Percentiles rank a stretch among this genome's conserved stretches.
Evolutionary conservation across 1,140 invertebrate genomes (phyloP).

Genomic region (Argopecten irradians): DNA sequence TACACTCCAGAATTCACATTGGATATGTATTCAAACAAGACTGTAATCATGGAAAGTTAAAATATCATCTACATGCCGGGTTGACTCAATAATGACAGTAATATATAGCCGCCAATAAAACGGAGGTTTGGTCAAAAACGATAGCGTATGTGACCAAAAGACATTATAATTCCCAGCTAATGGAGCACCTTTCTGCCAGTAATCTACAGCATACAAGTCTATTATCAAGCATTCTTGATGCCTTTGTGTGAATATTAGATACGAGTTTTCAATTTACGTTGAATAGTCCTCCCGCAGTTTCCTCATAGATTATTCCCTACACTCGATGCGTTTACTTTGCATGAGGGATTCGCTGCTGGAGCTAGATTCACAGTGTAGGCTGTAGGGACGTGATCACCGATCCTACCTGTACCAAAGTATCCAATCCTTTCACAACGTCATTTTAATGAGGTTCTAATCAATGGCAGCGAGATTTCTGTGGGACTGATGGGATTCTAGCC

Average conservation of each 20-base stretch:
- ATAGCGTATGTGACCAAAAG: not conserved
- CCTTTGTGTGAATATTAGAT: constrained; percentile 22
- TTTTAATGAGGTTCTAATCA: constrained; percentile 16
- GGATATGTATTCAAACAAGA: not conserved
- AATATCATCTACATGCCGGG: not conserved
- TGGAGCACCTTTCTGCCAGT: not conserved
- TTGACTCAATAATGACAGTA: not conserved
- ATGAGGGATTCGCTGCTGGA: not conserved
- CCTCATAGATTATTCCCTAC: constrained; percentile 10
- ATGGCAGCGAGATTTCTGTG: not conserved
- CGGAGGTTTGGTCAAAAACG: not conserved
- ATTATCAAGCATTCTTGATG: not conserved
- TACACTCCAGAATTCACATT: not conserved
- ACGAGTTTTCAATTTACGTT: constrained; percentile 22
- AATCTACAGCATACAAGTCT: constrained; percentile 22
- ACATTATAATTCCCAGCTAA: not conserved
- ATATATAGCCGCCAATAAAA: not conserved
- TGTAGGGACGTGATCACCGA: not conserved
- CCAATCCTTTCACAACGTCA: not conserved
- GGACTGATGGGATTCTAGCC: not conserved
- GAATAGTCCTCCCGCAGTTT: constrained; percentile 8
- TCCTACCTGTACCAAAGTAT: not conserved
- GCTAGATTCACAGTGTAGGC: not conserved
- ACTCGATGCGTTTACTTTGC: not conserved
- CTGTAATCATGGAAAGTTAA: not conserved